These are phyloP conservation scores for Neolamprologus longior DNA, from an alignment of 2,113 vertebrate genomes.

Conservation along the genomic window DNA sequence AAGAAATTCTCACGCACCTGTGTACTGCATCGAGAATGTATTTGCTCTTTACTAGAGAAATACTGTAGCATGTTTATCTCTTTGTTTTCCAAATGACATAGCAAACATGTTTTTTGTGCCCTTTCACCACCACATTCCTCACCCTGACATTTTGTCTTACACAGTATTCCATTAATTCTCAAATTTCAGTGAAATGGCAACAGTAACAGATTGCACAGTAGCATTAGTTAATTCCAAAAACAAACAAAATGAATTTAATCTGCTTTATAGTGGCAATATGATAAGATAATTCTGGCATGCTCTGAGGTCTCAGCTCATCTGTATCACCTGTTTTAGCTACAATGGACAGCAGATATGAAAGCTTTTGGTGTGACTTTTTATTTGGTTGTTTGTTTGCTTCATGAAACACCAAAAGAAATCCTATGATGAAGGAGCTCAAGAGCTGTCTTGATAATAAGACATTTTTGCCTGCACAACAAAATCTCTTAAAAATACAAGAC, in stretches of 20 bases:
- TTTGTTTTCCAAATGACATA: constrained; percentile 42
- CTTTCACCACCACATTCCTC: neutral
- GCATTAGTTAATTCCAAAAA: neutral
- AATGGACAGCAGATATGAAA: neutral
- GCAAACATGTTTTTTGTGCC: neutral
- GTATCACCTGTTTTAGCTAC: neutral
- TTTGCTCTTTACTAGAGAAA: neutral
- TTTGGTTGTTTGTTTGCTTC: neutral
- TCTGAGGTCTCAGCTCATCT: neutral
- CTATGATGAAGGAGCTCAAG: neutral
- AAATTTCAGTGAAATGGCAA: neutral
- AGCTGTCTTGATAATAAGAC: neutral
- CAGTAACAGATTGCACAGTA: neutral
- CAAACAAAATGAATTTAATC: neutral
- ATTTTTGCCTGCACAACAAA: neutral
- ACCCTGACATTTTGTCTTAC: neutral
- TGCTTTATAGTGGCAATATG: neutral
- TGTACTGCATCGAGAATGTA: neutral
- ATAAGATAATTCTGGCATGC: neutral
- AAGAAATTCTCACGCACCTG: constrained; percentile 70
- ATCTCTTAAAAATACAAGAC: neutral
- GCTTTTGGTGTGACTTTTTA: neutral
- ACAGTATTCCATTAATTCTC: neutral
- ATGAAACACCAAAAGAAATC: neutral
- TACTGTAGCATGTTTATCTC: constrained; percentile 14